Evolutionary conservation across 1,140 invertebrate genomes (phyloP), one percentile per base, ranked within the genome.

Genomic region (Panonychus citri): DNA sequence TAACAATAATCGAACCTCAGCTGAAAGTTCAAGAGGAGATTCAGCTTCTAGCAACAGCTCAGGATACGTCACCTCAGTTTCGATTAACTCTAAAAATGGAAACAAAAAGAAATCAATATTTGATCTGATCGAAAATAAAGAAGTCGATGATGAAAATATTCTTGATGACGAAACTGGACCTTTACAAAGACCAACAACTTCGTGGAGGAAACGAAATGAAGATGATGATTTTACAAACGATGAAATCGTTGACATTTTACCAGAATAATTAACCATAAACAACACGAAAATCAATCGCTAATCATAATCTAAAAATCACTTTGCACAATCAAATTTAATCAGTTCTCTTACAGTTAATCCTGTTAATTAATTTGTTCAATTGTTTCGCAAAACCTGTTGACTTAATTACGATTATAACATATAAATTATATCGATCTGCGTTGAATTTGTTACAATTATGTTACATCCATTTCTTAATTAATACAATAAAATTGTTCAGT

Each of bases 221-320:
- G 58, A 59, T 8, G 58, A 59, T 26, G 28, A 59, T 21, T 50
- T 59, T 8, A 25, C 43, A 12, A 50, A 59, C 40, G 58, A 58
- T 15, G 49, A 59, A 37, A 34, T 59, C 17, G 55, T 39, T 37
- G 55, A 59, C 37, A 59, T 59, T 25, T 37, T 59, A 34, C 58
- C 58, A n/a, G 58, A 59, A 37, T 59, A 59, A 46, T 12, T 54
- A 34, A 7, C 12, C 30, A 34, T n/a, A n/a, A n/a, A n/a, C n/a
- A n/a, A n/a, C n/a, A n/a, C n/a, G n/a, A n/a, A n/a, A n/a, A n/a
- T n/a, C n/a, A n/a, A n/a, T n/a, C n/a, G n/a, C n/a, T n/a, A n/a
- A n/a, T n/a, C n/a, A n/a, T n/a, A n/a, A n/a, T n/a, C n/a, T n/a
- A n/a, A n/a, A n/a, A n/a, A n/a, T n/a, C n/a, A n/a, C n/a, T n/a